Percentiles rank a stretch among this genome's conserved stretches.
These are phyloP conservation scores for Heliconius hewitsoni DNA, from an alignment of 1,140 invertebrate genomes.

Conservation along the genomic window DNA sequence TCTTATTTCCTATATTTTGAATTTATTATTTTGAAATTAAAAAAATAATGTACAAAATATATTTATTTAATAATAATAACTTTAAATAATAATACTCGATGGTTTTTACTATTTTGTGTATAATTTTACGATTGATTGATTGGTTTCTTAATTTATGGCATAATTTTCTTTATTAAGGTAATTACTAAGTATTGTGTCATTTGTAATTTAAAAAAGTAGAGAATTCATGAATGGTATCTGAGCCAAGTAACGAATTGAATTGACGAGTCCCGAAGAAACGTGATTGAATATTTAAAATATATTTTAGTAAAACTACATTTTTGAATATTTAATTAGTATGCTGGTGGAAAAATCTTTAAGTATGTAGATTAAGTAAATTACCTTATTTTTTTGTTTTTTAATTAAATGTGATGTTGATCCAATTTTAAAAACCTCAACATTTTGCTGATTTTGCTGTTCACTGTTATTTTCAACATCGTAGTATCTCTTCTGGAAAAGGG, in stretches of 20 bases:
- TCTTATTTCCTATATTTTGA: constrained; percentile 14
- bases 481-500: constrained; percentile 43
- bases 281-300: no score
- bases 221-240: no score
- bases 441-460: constrained; percentile 30
- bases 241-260: no score
- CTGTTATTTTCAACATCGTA: constrained; percentile 42
- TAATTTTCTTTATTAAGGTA: no score
- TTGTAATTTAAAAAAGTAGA: no score
- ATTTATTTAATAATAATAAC: no score
- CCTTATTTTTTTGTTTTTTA: constrained; percentile 54
- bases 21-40: not conserved
- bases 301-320: not conserved
- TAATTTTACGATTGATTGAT: no score
- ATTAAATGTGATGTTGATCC: constrained; percentile 53
- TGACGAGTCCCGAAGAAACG: no score
- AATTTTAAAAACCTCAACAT: constrained; percentile 66
- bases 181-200: no score
- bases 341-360: not conserved
- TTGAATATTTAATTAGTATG: not conserved
- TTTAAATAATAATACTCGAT: no score
- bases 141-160: no score
- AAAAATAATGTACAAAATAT: not conserved
- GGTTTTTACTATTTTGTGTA: no score
- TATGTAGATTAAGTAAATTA: constrained; percentile 23